Base-by-base conservation (phyloP, 2,797 vertebrate genomes). In the Toxotes lorentzi region DNA sequence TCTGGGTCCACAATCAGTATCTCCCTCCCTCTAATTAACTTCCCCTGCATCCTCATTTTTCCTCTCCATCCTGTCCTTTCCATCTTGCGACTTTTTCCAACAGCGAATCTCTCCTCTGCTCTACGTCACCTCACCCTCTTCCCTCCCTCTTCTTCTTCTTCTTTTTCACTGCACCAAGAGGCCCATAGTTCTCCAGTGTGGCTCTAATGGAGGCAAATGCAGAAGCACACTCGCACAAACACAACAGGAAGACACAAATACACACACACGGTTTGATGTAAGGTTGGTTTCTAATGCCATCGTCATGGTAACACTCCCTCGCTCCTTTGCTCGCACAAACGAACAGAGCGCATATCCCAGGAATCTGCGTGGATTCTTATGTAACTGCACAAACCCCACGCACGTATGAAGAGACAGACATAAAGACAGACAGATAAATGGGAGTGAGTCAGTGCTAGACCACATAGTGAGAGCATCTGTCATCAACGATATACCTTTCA, bases 281-380 rank as follows among this genome's bases (percentile, higher is more conserved):
- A 93, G 89, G 86, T 92, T 93, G 87, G 76, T 89, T 93, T 91
- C 88, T 90, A 94, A 93, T 92, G 88, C 91, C 89, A 95, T 95
- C 89, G 92, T 93, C 95, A 96, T 96, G 94, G 95, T 93, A 95
- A 95, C 95, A 88, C 93, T 92, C 91, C 89, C 89, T 93, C 88
- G 77, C 88, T 85, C 76, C 78, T 83, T 82, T 77, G 81, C 88
- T 86, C 38, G 81, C 86, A 86, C 89, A 91, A 91, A 88, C 60
- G 81, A 91, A 93, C 88, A 82, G 79, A 86, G 86, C 57, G 40
- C 90, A 88, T 73, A 89, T 89, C 88, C 86, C 84, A 71, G 90
- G 87, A 92, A 90, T 92, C 85, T 86, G 91, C 89, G 88, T 87
- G 81, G 82, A 92, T 89, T 89, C 88, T 95, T 95, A 94, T 93